These are phyloP conservation scores for Falco novaeseelandiae DNA, from an alignment of 2,797 vertebrate species.

Conservation along the genomic window DNA sequence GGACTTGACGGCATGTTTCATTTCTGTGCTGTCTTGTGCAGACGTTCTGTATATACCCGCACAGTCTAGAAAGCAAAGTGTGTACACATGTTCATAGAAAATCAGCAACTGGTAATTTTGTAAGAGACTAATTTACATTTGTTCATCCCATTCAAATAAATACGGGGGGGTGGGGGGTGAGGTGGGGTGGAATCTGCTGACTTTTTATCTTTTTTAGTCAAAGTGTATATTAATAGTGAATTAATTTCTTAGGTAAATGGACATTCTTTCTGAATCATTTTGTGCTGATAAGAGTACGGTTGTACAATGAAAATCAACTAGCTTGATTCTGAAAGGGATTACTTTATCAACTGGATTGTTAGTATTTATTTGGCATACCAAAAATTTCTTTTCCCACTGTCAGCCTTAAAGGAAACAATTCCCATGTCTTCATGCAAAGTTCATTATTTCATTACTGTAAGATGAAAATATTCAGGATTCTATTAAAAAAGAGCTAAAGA, in stretches of 20 bases:
- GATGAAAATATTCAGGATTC: background rate
- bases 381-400: background rate
- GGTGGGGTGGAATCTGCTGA: background rate
- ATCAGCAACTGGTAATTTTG: background rate
- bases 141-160: background rate
- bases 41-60: background rate
- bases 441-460: background rate
- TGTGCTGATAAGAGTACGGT: background rate
- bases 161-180: background rate
- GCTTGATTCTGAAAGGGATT: background rate
- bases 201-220: background rate
- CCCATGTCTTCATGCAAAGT: background rate
- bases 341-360: background rate
- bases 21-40: background rate
- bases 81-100: background rate
- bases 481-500: background rate
- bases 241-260: background rate
- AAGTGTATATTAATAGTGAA: background rate
- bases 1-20: background rate
- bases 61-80: background rate
- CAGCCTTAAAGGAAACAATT: background rate
- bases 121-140: background rate
- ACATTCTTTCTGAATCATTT: background rate
- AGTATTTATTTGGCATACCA: background rate
- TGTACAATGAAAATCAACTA: background rate